These are phyloP conservation scores for Beris morrisii DNA, from an alignment of 2,888 invertebrate genomes.

Conservation along the genomic window DNA sequence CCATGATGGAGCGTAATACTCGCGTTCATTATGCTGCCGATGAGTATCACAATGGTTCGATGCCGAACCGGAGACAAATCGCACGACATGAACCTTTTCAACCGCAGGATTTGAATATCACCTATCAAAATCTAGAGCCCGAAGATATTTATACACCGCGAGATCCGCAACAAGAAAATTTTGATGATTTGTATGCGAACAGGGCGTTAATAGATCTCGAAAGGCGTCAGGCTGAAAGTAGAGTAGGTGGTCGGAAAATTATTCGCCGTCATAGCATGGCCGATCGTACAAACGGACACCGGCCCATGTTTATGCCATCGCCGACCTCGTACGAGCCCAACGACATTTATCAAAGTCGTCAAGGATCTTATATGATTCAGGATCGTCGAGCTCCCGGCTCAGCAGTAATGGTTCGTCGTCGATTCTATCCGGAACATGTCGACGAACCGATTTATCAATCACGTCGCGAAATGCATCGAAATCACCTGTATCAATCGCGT, in stretches of 20 bases:
- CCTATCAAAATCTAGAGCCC: constrained; percentile 53
- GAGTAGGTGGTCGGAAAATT: constrained; percentile 45
- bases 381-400: constrained; percentile 52
- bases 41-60: constrained; percentile 39
- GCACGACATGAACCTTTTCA: constrained; percentile 39
- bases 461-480: constrained; percentile 53
- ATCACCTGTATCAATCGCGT: constrained; percentile 53
- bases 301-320: constrained; percentile 40
- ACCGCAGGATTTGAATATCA: constrained; percentile 49
- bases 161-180: constrained; percentile 43
- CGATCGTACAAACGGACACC: constrained; percentile 47
- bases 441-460: constrained; percentile 53
- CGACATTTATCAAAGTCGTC: constrained; percentile 51
- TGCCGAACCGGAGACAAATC: constrained; percentile 12
- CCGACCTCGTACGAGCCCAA: constrained; percentile 35
- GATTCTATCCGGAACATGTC: constrained; percentile 49
- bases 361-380: constrained; percentile 50
- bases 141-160: constrained; percentile 53
- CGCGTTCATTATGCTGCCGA: constrained; percentile 53
- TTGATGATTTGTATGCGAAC: constrained; percentile 55
- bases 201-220: constrained; percentile 55
- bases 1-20: constrained; percentile 54
- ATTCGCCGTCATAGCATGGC: constrained; percentile 55
- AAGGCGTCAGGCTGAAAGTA: constrained; percentile 48
- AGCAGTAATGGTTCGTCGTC: constrained; percentile 52